Percentiles rank a stretch among this genome's conserved stretches.
Conservation (phyloP, 2,797 vertebrate species). For the Mormyrops attenuatus region DNA sequence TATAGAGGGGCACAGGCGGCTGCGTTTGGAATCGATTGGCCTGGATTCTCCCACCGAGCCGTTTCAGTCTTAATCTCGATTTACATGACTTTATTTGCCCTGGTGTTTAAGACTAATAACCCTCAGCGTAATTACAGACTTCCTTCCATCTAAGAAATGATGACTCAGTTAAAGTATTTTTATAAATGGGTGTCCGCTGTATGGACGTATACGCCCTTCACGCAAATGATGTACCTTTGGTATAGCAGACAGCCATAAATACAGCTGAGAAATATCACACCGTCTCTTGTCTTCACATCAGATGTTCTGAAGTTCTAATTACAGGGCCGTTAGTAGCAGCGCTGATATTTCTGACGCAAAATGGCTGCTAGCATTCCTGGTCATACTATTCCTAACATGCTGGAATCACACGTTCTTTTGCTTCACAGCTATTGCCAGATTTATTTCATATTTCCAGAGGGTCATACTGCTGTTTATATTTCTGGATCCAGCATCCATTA, state of each 20-base stretch:
- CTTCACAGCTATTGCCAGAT: neutral
- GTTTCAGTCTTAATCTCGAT: neutral
- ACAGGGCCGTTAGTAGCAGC: neutral
- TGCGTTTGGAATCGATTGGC: conserved; percentile 18
- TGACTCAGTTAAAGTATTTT: neutral
- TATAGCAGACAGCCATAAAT: neutral
- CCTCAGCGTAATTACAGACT: neutral
- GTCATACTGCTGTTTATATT: neutral
- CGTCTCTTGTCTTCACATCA: neutral
- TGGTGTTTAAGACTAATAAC: neutral
- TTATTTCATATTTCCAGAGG: neutral
- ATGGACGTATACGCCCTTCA: neutral
- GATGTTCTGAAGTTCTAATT: neutral
- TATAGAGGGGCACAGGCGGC: neutral
- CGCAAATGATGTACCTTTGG: neutral
- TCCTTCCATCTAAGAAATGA: neutral
- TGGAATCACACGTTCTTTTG: conserved; percentile 37
- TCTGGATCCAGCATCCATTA: neutral
- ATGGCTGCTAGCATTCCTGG: neutral
- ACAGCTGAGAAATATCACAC: neutral
- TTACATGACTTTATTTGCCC: neutral
- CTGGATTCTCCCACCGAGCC: neutral
- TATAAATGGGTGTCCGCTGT: neutral
- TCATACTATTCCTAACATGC: conserved; percentile 27
- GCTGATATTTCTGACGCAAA: neutral